A percentile compares a stretch with the other conserved stretches of the same genome.
Conservation (phyloP, 53 echinoderm and acorn worm genomes). For the Patiria pectinifera region DNA sequence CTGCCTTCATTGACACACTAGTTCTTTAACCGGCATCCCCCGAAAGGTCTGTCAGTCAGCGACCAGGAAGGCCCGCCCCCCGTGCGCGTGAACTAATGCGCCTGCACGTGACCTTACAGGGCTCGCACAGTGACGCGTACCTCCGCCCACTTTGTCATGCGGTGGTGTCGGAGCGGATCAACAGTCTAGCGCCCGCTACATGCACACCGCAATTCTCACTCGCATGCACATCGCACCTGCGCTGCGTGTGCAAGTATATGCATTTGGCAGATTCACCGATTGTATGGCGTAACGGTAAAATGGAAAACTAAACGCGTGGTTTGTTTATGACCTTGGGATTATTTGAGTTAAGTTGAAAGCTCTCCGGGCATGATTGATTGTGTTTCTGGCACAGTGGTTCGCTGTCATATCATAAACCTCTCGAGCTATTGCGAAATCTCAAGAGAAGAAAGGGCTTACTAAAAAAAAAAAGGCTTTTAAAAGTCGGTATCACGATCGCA, state of each 20-base stretch:
- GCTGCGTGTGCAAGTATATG: background rate
- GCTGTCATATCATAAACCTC: background rate
- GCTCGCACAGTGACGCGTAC: background rate
- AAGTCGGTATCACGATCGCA: background rate
- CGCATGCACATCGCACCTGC: background rate
- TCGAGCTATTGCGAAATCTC: background rate
- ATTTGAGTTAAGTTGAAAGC: slow-evolving; percentile 1
- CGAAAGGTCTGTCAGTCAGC: background rate
- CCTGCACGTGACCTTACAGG: slow-evolving; percentile 16
- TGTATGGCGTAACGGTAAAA: slow-evolving; percentile 27
- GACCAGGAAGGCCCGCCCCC: background rate
- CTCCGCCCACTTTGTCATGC: background rate
- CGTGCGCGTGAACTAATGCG: background rate
- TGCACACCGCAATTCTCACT: background rate
- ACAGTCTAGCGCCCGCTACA: slow-evolving; percentile 13
- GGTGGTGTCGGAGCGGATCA: background rate
- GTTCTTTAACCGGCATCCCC: background rate
- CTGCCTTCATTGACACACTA: slow-evolving; percentile 64
- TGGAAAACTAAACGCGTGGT: slow-evolving; percentile 15
- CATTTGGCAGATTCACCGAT: background rate
- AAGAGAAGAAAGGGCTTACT: background rate
- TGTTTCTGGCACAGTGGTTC: background rate
- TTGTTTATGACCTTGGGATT: slow-evolving; percentile 54
- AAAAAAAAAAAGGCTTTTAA: slow-evolving; percentile 2
- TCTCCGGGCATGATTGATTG: slow-evolving; percentile 44